Evolutionary conservation across 2,113 vertebrate species (phyloP).

Genomic region (Sus scrofa): T2T-Sscrofa CM000819.6:101930001-101930500

Average conservation of each 20-base stretch:
- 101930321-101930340: neutral
- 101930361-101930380: neutral
- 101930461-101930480: neutral
- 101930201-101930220: neutral
- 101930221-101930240: neutral
- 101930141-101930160: neutral
- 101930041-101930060: neutral
- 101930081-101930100: neutral
- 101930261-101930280: neutral
- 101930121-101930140: neutral
- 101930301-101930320: neutral
- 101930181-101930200: neutral
- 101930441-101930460: neutral
- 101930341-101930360: neutral
- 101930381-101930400: neutral
- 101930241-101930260: neutral
- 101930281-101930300: no score
- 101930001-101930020: neutral
- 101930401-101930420: neutral
- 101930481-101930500: neutral
- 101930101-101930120: neutral
- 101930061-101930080: neutral
- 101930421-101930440: neutral
- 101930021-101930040: neutral
- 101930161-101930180: neutral